A percentile compares a stretch with the other conserved stretches of the same genome.
phyloP scores from a whole-genome alignment of 2,113 vertebrate genomes.

The Hystrix brachyura region DNA sequence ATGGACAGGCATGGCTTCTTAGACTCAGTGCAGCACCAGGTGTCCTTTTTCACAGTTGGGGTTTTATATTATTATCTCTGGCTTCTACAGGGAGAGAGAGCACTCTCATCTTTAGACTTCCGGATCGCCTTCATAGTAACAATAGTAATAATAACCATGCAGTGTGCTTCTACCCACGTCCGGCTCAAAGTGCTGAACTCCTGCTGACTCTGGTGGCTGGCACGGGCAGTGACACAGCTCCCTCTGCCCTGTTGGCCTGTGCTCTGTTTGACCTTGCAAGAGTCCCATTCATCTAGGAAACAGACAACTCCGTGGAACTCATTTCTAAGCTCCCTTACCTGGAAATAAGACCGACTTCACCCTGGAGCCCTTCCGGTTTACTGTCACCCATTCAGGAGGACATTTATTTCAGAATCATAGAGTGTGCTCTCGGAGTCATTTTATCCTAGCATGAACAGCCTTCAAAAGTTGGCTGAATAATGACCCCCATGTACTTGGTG shows the following conservation, averaged over 20 bases:
- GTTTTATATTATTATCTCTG: background rate
- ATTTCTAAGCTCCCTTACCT: background rate
- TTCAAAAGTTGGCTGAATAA: background rate
- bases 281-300: background rate
- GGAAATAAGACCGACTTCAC: background rate
- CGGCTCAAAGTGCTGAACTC: background rate
- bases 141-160: background rate
- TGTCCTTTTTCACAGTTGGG: background rate
- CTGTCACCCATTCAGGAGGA: background rate
- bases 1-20: background rate
- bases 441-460: background rate
- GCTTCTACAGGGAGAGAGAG: background rate
- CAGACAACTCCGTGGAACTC: background rate
- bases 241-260: background rate
- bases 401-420: background rate
- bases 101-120: background rate
- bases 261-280: no score
- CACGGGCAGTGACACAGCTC: rapidly evolving
- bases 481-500: background rate
- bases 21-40: background rate
- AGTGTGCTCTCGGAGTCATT: background rate
- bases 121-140: no score
- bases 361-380: background rate
- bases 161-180: background rate
- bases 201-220: background rate